Percentiles rank a stretch among this genome's conserved stretches.
Conservation (phyloP, 2,888 invertebrate species). For the Empis stercorea region DNA sequence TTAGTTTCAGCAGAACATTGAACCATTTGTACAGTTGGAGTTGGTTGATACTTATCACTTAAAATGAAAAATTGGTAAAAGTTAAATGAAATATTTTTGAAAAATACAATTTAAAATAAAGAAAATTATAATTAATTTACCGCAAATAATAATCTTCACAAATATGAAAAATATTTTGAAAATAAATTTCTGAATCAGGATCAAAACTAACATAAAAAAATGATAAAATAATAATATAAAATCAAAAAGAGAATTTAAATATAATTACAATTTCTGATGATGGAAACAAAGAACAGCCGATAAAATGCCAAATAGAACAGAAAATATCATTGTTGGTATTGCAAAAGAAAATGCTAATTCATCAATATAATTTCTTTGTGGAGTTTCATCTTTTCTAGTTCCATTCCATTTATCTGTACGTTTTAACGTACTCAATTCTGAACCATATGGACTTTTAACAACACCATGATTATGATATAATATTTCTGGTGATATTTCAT, state of each 20-base stretch:
- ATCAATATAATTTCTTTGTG: conserved; percentile 52
- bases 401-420: conserved; percentile 47
- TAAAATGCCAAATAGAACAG: conserved; percentile 50
- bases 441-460: conserved; percentile 15
- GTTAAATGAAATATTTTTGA: neutral
- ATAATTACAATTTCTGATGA: conserved; percentile 62
- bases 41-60: conserved; percentile 15
- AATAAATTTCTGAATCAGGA: conserved; percentile 50
- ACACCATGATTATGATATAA: conserved; percentile 29
- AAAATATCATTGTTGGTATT: conserved; percentile 53
- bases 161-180: conserved; percentile 57
- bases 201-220: conserved; percentile 40
- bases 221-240: conserved; percentile 7
- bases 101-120: conserved; percentile 4
- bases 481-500: conserved; percentile 30
- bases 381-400: conserved; percentile 45
- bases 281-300: conserved; percentile 64
- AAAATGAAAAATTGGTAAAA: conserved; percentile 9
- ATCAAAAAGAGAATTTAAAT: neutral
- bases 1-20: conserved; percentile 43
- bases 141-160: conserved; percentile 45
- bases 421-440: conserved; percentile 29
- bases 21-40: conserved; percentile 46
- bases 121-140: conserved; percentile 15
- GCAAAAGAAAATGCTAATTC: conserved; percentile 58